Conservation (phyloP, 2,888 invertebrate genomes). For the Strigamia crassipes region DNA sequence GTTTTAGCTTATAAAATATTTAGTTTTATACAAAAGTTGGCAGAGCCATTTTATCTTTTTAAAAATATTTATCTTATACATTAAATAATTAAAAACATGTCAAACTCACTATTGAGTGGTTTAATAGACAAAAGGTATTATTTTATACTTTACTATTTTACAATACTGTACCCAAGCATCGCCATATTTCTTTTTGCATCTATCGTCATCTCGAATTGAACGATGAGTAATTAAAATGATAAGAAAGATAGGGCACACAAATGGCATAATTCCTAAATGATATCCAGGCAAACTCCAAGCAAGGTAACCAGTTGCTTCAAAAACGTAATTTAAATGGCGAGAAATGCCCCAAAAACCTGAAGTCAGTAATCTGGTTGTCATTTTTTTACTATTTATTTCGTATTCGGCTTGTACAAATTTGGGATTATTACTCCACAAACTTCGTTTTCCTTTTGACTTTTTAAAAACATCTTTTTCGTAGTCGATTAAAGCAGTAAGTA, state of each 20-base stretch:
- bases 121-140: constrained; percentile 65
- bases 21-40: too few species aligned
- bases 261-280: constrained; percentile 61
- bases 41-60: too few species aligned
- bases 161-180: constrained; percentile 64
- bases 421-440: constrained; percentile 60
- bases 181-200: constrained; percentile 65
- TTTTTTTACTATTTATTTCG: constrained; percentile 56
- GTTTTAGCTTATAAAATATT: too few species aligned
- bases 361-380: constrained; percentile 60
- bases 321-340: constrained; percentile 67
- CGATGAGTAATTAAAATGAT: constrained; percentile 62
- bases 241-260: constrained; percentile 63
- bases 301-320: constrained; percentile 63
- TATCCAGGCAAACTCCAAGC: constrained; percentile 62
- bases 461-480: constrained; percentile 63
- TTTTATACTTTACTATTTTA: constrained; percentile 62
- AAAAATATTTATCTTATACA: too few species aligned
- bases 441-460: constrained; percentile 55
- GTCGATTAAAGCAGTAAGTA: constrained; percentile 64
- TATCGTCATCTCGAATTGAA: constrained; percentile 64
- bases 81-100: too few species aligned
- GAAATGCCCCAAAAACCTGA: constrained; percentile 67
- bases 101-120: constrained; percentile 52
- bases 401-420: constrained; percentile 58